Evolutionary conservation across 2,888 invertebrate genomes (phyloP), one percentile per base, ranked within the genome.

Genomic region (Alloscopus bannaensis): DNA sequence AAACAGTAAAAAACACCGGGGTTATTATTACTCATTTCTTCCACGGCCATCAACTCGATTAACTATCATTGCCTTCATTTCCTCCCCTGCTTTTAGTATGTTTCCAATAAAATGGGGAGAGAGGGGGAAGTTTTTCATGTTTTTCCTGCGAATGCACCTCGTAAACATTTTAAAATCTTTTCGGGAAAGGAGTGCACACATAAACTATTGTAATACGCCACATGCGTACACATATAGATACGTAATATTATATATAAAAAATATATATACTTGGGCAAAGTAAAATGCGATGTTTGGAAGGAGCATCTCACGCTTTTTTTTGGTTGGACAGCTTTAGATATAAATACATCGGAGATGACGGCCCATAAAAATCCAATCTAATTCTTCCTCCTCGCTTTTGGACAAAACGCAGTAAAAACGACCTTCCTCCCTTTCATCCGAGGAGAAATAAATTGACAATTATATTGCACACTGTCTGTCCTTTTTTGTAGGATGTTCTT

Each of bases 291-390:
- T 36, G 8, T 13, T 36, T 36, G 6, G n/a, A n/a, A n/a, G n/a
- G n/a, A n/a, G n/a, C n/a, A n/a, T 36, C 36, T 36, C 36, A 6
- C 36, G 36, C 13, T 13, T 36, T 36, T 36, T 45, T 45, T 16
- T 31, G 75, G 75, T 57, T 75, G 66, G 75, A 66, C 75, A 75
- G 65, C 57, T 75, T 66, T 75, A 75, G 59, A 50, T 75, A 75
- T 65, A 75, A 75, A 57, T 76, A 76, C 76, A 76, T 68, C 52
- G 75, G 75, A 75, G 68, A 76, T 69, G 76, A 76, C 76, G 68
- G 76, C 66, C 52, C 68, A 76, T 76, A 76, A 76, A 76, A 76
- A 68, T 76, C 68, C 76, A 76, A 76, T 76, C 76, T 69, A 66
- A 76, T 76, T 68, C 68, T 68, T 76, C 76, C 50, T 68, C 60